Base-by-base conservation (phyloP, 2,888 invertebrate species). In the Adelognathus sp. region DNA sequence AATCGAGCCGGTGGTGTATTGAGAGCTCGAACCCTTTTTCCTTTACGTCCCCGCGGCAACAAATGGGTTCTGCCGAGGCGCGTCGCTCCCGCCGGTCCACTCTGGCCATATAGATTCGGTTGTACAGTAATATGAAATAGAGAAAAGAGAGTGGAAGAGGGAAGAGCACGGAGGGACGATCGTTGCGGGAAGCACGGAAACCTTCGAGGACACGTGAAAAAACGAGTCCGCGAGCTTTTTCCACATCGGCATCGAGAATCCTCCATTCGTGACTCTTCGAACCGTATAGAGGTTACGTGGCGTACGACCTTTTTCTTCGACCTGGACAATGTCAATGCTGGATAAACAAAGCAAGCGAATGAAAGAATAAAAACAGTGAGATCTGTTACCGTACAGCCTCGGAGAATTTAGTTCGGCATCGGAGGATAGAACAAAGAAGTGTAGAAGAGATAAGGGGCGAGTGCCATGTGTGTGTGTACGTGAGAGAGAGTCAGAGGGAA, bases 281-380 rank as follows among this genome's bases (percentile, higher is more conserved):
- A n/a, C 27, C 31, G 44, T n/a, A 39, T 5, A 6, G 50, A 66
- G 46, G 33, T 27, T 64, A 58, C 41, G 54, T 14, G 41, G 50
- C 41, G 27, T 52, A 36, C 21, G 67, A 54, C 39, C 41, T 69
- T 67, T 70, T 67, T 66, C 50, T 67, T 39, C 5, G 33, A 41
- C 46, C 75, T 27, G 24, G 9, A 70, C 61, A 72, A 79, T 79
- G 81, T 81, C 73, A 70, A 76, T 73, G 41, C 64, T 60, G 78
- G 71, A 76, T 73, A 82, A 82, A 79, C 76, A 79, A 80, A 70
- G n/a, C n/a, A n/a, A n/a, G n/a, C n/a, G n/a, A 71, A 76, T 67
- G 7, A 9, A 36, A n/a, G 54, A 21, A 56, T 61, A 33, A 24
- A 11, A 1, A 11, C 66, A 63, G 60, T 36, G 70, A 67, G 73